These are phyloP conservation scores for Apotomis capreana DNA, from an alignment of 2,888 invertebrate species.

Conservation along the genomic window DNA sequence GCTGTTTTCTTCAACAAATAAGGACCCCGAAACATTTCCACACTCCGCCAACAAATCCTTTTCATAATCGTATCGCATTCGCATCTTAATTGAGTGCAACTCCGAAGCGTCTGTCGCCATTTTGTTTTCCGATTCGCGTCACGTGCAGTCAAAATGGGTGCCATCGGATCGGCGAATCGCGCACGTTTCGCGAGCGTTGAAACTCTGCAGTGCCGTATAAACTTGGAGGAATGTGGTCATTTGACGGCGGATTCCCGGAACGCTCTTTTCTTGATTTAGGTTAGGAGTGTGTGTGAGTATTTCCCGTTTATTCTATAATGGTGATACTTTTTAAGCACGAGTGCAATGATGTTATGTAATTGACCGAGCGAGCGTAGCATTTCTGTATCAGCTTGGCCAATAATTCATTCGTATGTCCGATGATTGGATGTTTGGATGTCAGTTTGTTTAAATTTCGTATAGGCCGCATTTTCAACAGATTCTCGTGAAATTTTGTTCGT, in stretches of 20 bases:
- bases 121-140: conserved; percentile 22
- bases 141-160: conserved; percentile 27
- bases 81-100: conserved; percentile 23
- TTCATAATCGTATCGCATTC: conserved; percentile 3
- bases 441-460: too few relatives aligned
- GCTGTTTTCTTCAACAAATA: not conserved
- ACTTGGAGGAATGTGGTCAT: conserved; percentile 10
- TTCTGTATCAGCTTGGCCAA: too few relatives aligned
- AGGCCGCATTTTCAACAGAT: too few relatives aligned
- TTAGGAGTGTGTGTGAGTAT: not conserved
- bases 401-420: too few relatives aligned
- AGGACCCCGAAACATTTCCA: not conserved
- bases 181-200: conserved; percentile 15
- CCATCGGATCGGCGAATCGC: conserved; percentile 1
- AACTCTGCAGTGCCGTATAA: conserved; percentile 13
- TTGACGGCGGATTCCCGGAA: not conserved
- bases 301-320: too few relatives aligned
- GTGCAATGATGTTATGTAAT: too few relatives aligned
- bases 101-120: conserved; percentile 14
- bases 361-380: too few relatives aligned
- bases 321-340: too few relatives aligned
- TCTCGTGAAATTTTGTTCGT: too few relatives aligned
- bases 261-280: not conserved
- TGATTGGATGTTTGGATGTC: too few relatives aligned
- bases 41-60: conserved; percentile 2